Base-by-base conservation (phyloP, 2,797 vertebrate species). In the Cryptoprocta ferox region DNA sequence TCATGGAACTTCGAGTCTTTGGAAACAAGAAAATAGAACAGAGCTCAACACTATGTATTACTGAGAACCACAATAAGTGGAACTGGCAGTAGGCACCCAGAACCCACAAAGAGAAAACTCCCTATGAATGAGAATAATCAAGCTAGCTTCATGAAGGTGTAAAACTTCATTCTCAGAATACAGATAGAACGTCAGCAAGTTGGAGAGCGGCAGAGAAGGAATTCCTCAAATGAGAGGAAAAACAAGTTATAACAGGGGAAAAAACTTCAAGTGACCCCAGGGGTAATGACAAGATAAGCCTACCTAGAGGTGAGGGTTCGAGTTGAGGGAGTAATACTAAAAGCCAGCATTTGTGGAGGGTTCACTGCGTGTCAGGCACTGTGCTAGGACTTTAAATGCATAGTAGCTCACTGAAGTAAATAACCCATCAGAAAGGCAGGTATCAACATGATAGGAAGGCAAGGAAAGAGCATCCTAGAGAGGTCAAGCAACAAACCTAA, bases 161-260 rank as follows among this genome's bases (percentile, higher is more conserved):
- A 81, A 66, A 28, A 39, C 53, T 70, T 50, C 53, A 76, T n/a
- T 84, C 65, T 39, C 66, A 35, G 48, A 66, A 65, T 45, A 75
- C 0, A 61, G 45, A 83, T 11, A 42, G 61, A 83, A 90, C 16
- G 42, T 70, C 30, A 16, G 3, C 21, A 26, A 26, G 32, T 35
- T 80, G 30, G 12, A 65, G 28, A 81, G 12, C 39, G 19, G 21
- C n/a, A 89, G 26, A 91, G 45, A 76, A 78, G 50, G 30, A 32
- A 81, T 68, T 93, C 76, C 32, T 87, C 91, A 87, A 45, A 66
- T n/a, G 71, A 65, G 37, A 96, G 48, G n/a, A 86, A 59, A 28
- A 42, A 59, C 18, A 71, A 79, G 37, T 6, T 48, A 35, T 14
- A n/a, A 16, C 30, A 79, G 7, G 53, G 42, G 26, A 50, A 50